Base-by-base conservation (phyloP, 1,140 invertebrate genomes). In the Thaumetopoea pityocampa region DNA sequence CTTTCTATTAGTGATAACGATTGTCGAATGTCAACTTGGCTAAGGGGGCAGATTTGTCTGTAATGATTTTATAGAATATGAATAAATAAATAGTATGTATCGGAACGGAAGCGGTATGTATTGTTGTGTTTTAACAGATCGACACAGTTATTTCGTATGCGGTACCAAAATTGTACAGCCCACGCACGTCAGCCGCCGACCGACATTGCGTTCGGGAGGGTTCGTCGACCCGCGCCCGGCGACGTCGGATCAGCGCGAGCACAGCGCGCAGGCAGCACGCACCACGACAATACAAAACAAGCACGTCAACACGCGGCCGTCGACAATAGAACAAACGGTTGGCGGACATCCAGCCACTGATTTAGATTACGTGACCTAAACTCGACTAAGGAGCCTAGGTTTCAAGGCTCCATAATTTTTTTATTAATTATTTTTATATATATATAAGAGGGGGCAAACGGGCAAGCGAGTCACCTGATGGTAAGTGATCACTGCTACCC, bases 251-350 rank as follows among this genome's bases (percentile, higher is more conserved):
- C 20, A 46, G 37, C 38, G 23, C 33, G 36, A 40, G 37, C 38
- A 43, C 8, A 16, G 15, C 28, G 19, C 22, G 24, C n/a, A 50
- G 59, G 38, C 46, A 50, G 44, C 43, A 51, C 47, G 52, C 46
- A 50, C n/a, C 51, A 53, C 57, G 43, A 66, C 60, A 64, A 59
- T 57, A 72, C 49, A 67, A 67, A 66, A 76, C 52, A 52, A 66
- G 53, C 51, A 66, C 51, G 60, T 55, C 57, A 51, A 47, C 58
- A n/a, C 16, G 34, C 9, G 8, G 59, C n/a, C 38, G 17, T 48
- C 70, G 44, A 80, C 76, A 76, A 78, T 78, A 81, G 77, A 76
- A 74, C 71, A 67, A 78, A 73, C 65, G 73, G 57, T 81, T 81
- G 77, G 77, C 71, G 53, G 42, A 51, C 49, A 70, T 78, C 77